Evolutionary conservation across 2,113 vertebrate genomes (phyloP).

Genomic region (Chamaetylas fuelleborni): DNA sequence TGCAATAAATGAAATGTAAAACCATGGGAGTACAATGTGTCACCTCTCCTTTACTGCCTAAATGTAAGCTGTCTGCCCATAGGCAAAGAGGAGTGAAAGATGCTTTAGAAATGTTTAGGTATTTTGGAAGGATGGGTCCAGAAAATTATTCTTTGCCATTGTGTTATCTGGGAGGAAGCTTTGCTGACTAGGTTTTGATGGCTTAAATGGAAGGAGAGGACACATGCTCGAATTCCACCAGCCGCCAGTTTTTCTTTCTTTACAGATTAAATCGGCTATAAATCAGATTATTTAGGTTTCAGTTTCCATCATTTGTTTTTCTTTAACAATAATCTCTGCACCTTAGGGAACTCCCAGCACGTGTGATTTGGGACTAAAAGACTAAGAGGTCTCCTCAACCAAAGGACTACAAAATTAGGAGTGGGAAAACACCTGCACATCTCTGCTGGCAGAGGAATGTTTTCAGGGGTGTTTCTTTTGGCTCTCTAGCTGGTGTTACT

Average conservation of each 20-base stretch:
- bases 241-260: neutral
- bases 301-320: neutral
- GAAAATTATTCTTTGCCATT: neutral
- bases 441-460: neutral
- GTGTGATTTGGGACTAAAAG: neutral
- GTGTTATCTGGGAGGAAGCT: neutral
- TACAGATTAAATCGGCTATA: neutral
- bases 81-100: neutral
- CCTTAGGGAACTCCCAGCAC: neutral
- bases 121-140: neutral
- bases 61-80: neutral
- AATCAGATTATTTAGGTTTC: neutral
- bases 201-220: neutral
- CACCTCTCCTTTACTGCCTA: neutral
- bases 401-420: neutral
- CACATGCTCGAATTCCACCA: neutral
- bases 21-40: neutral
- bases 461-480: conserved; percentile 3
- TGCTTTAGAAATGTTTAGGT: neutral
- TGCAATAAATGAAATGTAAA: neutral
- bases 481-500: neutral
- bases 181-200: neutral
- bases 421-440: neutral
- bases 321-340: neutral
- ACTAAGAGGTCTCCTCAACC: neutral